These are phyloP conservation scores for Pyrgilauda ruficollis DNA, from an alignment of 2,113 vertebrate genomes.

Conservation along the genomic window DNA sequence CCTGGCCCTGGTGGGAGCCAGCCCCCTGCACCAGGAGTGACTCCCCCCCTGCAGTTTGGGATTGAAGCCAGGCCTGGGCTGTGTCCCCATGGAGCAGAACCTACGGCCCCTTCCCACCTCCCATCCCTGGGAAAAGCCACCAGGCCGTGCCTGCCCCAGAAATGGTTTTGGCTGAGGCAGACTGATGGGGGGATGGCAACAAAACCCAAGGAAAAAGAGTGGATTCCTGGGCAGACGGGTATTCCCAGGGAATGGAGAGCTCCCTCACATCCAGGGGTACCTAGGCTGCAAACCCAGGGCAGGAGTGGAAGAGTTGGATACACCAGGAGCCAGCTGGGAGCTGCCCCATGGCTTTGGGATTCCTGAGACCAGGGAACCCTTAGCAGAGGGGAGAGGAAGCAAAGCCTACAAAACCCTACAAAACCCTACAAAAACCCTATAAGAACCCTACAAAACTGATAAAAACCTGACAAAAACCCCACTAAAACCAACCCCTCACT, in stretches of 20 bases:
- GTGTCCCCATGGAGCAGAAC: background rate
- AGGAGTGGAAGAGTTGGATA: accelerated
- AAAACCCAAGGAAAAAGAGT: accelerated
- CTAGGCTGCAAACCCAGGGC: background rate
- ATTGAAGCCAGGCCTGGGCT: background rate
- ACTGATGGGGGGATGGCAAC: accelerated
- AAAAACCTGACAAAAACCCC: background rate
- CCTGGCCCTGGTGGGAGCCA: background rate
- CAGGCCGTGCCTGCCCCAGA: background rate
- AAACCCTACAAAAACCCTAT: background rate
- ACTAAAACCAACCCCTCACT: background rate
- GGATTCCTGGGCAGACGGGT: background rate
- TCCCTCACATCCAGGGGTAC: too few species aligned
- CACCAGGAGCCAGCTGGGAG: accelerated
- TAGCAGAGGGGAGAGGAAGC: background rate
- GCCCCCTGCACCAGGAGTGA: background rate
- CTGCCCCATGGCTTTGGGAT: background rate
- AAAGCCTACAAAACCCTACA: accelerated
- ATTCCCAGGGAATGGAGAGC: background rate
- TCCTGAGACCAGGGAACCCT: accelerated
- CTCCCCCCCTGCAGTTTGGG: background rate
- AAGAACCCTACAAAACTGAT: background rate
- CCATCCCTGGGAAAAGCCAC: accelerated
- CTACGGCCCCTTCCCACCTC: background rate
- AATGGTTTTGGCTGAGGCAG: background rate